Percentiles rank a stretch among this genome's conserved stretches.
Evolutionary conservation across 2,888 invertebrate genomes (phyloP).

Genomic region (Himalopsyche kuldschensis): DNA sequence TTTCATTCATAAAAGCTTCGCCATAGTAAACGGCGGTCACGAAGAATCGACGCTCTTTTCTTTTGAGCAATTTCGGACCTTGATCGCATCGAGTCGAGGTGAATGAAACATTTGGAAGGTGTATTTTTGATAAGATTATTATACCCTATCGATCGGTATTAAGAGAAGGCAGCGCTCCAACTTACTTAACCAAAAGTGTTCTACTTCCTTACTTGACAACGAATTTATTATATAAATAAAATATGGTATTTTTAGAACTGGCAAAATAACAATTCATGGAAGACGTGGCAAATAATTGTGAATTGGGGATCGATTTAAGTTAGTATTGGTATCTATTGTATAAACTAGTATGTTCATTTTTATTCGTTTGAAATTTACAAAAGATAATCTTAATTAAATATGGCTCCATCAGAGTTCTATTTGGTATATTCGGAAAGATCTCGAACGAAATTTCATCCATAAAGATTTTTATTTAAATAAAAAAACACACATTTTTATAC

Average conservation of each 20-base stretch:
- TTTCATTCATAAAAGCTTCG: neutral
- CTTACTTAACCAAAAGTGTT: neutral
- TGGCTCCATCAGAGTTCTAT: too few relatives aligned
- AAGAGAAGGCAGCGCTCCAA: neutral
- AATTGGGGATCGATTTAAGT: too few relatives aligned
- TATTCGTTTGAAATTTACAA: too few relatives aligned
- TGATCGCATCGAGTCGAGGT: neutral
- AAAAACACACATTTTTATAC: too few relatives aligned
- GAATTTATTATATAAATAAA: neutral
- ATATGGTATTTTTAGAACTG: neutral
- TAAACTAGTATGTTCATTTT: too few relatives aligned
- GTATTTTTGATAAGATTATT: neutral
- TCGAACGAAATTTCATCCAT: too few relatives aligned
- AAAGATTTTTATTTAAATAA: too few relatives aligned
- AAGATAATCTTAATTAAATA: too few relatives aligned
- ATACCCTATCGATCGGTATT: neutral
- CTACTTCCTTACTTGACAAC: neutral
- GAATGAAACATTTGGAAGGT: neutral
- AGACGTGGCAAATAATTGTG: too few relatives aligned
- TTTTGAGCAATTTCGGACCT: neutral
- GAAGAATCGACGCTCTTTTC: neutral
- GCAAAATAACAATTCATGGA: too few relatives aligned
- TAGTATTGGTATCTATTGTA: too few relatives aligned
- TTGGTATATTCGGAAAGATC: too few relatives aligned
- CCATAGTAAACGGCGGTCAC: constrained; percentile 1